Conservation (phyloP, 1,140 invertebrate species). For the Drosophila nikananu region DNA sequence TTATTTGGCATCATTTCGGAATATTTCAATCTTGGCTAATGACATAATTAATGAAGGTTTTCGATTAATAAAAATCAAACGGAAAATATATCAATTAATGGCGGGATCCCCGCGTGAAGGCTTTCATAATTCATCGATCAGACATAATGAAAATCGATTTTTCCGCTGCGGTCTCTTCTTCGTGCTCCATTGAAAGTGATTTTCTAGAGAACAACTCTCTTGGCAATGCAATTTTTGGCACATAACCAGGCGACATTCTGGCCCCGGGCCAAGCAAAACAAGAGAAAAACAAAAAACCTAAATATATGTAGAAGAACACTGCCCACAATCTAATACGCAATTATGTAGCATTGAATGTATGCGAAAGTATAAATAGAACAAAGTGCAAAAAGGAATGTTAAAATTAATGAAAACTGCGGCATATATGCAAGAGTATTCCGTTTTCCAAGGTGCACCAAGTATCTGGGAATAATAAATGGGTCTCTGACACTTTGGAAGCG, state of each 20-base stretch:
- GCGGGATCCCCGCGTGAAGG: conserved; percentile 14
- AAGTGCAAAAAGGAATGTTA: conserved; percentile 52
- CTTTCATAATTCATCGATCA: conserved; percentile 67
- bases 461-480: conserved; percentile 30
- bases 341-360: conserved; percentile 57
- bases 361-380: conserved; percentile 62
- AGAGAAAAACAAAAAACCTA: conserved; percentile 11
- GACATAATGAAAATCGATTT: conserved; percentile 78
- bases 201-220: conserved; percentile 54
- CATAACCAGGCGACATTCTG: conserved; percentile 67
- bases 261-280: conserved; percentile 55
- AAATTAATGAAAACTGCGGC: conserved; percentile 40
- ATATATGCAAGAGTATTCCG: conserved; percentile 23
- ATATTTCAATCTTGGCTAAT: not conserved
- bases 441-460: conserved; percentile 31
- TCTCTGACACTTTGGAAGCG: conserved; percentile 35
- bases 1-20: not conserved
- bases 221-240: conserved; percentile 69
- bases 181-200: conserved; percentile 67
- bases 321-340: conserved; percentile 49
- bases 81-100: conserved; percentile 35
- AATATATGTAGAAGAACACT: conserved; percentile 41
- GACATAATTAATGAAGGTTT: conserved; percentile 31
- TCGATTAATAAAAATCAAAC: conserved; percentile 9
- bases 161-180: conserved; percentile 33